Conservation (phyloP, 2,888 invertebrate genomes). For the Lasiommata megera region DNA sequence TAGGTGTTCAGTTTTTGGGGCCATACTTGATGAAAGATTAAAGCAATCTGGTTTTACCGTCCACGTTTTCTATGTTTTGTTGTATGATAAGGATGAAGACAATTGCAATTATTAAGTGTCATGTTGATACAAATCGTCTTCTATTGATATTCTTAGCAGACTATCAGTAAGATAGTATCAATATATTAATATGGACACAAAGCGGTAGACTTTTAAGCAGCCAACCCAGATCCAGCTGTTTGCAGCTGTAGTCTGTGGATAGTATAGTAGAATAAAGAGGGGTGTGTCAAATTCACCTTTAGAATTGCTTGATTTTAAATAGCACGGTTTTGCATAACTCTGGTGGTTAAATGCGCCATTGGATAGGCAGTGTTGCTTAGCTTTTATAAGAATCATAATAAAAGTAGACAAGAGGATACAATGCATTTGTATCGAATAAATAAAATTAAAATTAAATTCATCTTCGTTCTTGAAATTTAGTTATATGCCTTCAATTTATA, state of each 20-base stretch:
- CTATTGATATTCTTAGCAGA: not conserved
- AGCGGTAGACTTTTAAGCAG: too few relatives aligned
- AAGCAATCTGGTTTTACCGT: slow-evolving; percentile 19
- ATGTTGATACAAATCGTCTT: not conserved
- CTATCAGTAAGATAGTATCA: not conserved
- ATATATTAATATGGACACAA: not conserved
- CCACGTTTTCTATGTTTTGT: slow-evolving; percentile 11
- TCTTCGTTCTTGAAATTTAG: not conserved
- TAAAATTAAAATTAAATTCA: not conserved
- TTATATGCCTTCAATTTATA: not conserved
- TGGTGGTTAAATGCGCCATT: too few relatives aligned
- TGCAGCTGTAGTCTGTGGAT: too few relatives aligned
- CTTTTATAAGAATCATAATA: too few relatives aligned
- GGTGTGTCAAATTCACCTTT: too few relatives aligned
- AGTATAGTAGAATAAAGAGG: too few relatives aligned
- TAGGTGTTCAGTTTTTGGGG: slow-evolving; percentile 42
- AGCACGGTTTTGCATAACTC: too few relatives aligned
- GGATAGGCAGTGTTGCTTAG: too few relatives aligned
- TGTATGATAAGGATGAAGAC: slow-evolving; percentile 36
- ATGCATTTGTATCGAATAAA: not conserved
- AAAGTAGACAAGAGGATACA: too few relatives aligned
- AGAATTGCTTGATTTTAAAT: too few relatives aligned
- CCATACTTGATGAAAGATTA: slow-evolving; percentile 19
- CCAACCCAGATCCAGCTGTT: too few relatives aligned
- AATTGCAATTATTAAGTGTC: not conserved